Base-by-base conservation (phyloP, 2,113 vertebrate genomes). In the Carlito syrichta region DNA sequence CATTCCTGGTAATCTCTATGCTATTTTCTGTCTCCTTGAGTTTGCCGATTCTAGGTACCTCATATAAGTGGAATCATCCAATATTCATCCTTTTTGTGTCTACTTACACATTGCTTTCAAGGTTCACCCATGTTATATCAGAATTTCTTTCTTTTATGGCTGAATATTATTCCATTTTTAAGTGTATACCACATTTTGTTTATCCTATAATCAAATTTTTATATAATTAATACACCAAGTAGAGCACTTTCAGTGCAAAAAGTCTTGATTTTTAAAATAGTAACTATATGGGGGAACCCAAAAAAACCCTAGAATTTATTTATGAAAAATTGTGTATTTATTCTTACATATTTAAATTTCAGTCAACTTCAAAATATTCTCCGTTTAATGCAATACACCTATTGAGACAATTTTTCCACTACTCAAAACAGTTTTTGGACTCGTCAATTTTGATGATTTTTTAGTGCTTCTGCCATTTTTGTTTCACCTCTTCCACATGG, bases 161-260 rank as follows among this genome's bases (percentile, higher is more conserved):
- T 78, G 62, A 93, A 66, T 77, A 93, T 94, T 78, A 94, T 58
- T 56, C 48, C 73, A 58, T 58, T 76, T n/a, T 58, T n/a, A 89
- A 79, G 16, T 62, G 50, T 30, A 82, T 16, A 25, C 48, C 13
- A 38, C 45, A n/a, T 52, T 92, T 63, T 87, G 20, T 69, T 91
- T 91, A 74, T 38, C 0, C 43, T 27, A 8, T 43, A 90, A 69
- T 84, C 25, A 9, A n/a, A 73, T 32, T 84, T 91, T 95, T 74
- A 78, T 22, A 35, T 83, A 86, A 93, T 74, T 71, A 94, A 92
- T 79, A 88, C 38, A 68, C 79, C 23, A 84, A 81, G 48, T 66
- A 66, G 48, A 84, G 14, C 63, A 78, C 60, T 84, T 48, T 63
- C 27, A 74, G 66, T 8, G 11, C 82, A n/a, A 82, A 84, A 88